Evolutionary conservation across 2,113 vertebrate genomes (phyloP).

Genomic region (Odocoileus virginianus): DNA sequence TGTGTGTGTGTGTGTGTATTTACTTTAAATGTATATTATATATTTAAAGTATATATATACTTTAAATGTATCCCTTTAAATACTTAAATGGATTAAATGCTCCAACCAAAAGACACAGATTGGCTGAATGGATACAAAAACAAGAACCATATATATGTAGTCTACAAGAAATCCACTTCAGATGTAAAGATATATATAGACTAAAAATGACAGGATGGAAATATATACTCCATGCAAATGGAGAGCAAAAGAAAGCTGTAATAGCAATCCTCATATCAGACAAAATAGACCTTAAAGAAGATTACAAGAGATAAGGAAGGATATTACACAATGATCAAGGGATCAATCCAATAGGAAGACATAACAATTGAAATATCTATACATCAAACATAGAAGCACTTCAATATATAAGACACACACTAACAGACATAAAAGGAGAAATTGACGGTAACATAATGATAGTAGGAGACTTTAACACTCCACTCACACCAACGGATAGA

Average conservation of each 20-base stretch:
- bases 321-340: background rate
- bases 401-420: background rate
- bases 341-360: background rate
- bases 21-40: too few relatives aligned
- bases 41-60: too few relatives aligned
- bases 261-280: background rate
- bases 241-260: background rate
- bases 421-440: background rate
- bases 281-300: background rate
- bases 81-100: background rate
- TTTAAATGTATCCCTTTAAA: too few relatives aligned
- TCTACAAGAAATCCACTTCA: background rate
- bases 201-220: background rate
- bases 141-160: background rate
- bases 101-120: background rate
- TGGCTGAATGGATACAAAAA: background rate
- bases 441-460: background rate
- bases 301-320: background rate
- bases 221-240: background rate
- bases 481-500: background rate
- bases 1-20: too few relatives aligned
- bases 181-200: background rate
- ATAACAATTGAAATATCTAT: background rate
- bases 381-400: background rate
- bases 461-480: background rate